A percentile compares a stretch with the other conserved stretches of the same genome.
Conservation (phyloP, 1,140 invertebrate genomes). For the Ceratoteleas bidentatus region DNA sequence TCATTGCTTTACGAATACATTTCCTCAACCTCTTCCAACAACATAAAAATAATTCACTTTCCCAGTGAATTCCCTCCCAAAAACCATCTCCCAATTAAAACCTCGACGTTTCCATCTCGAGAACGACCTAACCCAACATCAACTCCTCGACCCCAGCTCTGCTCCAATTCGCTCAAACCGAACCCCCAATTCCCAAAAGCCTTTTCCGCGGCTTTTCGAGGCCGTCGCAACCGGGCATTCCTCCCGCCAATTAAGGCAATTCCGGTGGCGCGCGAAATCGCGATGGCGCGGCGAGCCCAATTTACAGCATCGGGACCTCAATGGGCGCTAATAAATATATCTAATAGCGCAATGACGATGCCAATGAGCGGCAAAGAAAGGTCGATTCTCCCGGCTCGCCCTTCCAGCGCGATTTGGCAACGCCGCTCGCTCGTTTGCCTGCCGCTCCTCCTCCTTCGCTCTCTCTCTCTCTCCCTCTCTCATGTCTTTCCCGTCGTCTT, state of each 20-base stretch:
- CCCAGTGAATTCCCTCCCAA: too few species aligned
- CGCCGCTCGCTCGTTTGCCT: constrained; percentile 36
- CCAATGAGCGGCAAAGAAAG: constrained; percentile 56
- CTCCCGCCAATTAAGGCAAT: constrained; percentile 15
- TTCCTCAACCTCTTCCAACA: too few species aligned
- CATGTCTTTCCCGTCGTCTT: constrained; percentile 15
- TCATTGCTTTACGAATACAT: too few species aligned
- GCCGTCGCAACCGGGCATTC: constrained; percentile 6
- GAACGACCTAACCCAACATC: too few species aligned
- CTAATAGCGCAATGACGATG: constrained; percentile 50
- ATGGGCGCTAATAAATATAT: constrained; percentile 43
- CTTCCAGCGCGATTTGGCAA: constrained; percentile 56
- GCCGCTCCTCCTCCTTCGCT: neutral
- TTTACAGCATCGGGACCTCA: constrained; percentile 12
- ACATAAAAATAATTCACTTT: too few species aligned
- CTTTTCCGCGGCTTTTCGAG: neutral
- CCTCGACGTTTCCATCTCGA: too few species aligned
- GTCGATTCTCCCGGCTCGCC: constrained; percentile 24
- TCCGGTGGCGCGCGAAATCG: constrained; percentile 17
- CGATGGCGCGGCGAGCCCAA: constrained; percentile 11
- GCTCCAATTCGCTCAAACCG: neutral
- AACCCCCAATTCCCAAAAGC: neutral
- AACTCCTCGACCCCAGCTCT: too few species aligned
- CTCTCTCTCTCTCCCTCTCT: constrained; percentile 6
- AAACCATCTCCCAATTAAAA: too few species aligned